These are phyloP conservation scores for Crypturellus undulatus DNA, from an alignment of 2,113 vertebrate species.

Conservation along the genomic window DNA sequence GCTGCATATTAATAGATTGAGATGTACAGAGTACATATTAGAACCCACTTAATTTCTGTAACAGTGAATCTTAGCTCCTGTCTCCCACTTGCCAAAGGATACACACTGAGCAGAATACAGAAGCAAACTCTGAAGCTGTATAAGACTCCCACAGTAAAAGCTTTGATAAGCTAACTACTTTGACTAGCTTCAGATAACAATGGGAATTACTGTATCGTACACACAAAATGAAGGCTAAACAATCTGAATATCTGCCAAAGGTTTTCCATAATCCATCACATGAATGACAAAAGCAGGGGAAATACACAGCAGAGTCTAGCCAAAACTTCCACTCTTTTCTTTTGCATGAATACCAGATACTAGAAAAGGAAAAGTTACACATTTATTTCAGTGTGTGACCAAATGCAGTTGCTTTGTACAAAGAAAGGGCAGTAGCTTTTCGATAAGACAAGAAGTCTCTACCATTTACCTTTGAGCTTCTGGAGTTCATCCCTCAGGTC, in stretches of 20 bases:
- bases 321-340: not conserved
- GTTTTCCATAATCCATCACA: not conserved
- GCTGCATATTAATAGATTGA: not conserved
- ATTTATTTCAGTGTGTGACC: not conserved
- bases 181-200: not conserved
- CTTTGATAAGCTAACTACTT: not conserved
- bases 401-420: not conserved
- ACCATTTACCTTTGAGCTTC: conserved; percentile 90
- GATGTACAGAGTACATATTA: not conserved
- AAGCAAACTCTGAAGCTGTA: not conserved
- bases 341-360: not conserved
- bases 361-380: too few species aligned
- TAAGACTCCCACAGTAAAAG: not conserved
- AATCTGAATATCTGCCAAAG: not conserved
- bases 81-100: not conserved
- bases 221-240: not conserved
- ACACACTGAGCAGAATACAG: not conserved
- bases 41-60: not conserved
- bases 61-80: not conserved
- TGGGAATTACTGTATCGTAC: not conserved
- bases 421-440: not conserved
- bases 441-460: not conserved
- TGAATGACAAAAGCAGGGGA: not conserved
- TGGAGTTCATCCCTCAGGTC: conserved; percentile 92
- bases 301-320: not conserved